A percentile compares a stretch with the other conserved stretches of the same genome.
Conservation (phyloP, 2,888 invertebrate genomes). For the Heteropelma amictum region DNA sequence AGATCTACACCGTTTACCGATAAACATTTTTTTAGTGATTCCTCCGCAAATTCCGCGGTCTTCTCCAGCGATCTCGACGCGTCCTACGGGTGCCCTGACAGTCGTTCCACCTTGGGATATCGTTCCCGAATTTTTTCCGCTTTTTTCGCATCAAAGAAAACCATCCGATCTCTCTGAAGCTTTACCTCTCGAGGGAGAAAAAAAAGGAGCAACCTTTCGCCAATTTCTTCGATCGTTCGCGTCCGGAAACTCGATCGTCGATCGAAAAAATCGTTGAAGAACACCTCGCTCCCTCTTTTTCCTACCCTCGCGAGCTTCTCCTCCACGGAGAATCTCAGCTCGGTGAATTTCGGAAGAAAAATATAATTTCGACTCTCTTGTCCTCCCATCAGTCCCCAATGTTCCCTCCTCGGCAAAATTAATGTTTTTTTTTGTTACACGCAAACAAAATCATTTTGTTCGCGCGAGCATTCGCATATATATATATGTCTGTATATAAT, state of each 20-base stretch:
- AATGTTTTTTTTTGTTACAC: background rate
- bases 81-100: background rate
- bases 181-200: background rate
- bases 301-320: slow-evolving; percentile 10
- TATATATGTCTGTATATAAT: background rate
- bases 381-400: slow-evolving; percentile 51
- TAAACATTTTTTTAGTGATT: background rate
- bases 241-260: background rate
- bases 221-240: background rate
- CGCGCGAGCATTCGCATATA: background rate
- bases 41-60: background rate
- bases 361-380: slow-evolving; percentile 10
- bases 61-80: slow-evolving; percentile 29
- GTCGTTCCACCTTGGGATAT: slow-evolving; percentile 24
- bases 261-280: background rate
- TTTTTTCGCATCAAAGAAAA: background rate
- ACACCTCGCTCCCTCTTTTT: background rate
- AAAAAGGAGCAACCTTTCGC: background rate
- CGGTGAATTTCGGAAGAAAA: background rate
- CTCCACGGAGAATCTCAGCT: background rate
- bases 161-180: background rate
- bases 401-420: slow-evolving; percentile 54
- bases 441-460: background rate
- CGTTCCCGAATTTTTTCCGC: background rate
- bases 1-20: slow-evolving; percentile 49